These are phyloP conservation scores for Myotis daubentonii DNA, from an alignment of 2,797 vertebrate species.

Conservation along the genomic window DNA sequence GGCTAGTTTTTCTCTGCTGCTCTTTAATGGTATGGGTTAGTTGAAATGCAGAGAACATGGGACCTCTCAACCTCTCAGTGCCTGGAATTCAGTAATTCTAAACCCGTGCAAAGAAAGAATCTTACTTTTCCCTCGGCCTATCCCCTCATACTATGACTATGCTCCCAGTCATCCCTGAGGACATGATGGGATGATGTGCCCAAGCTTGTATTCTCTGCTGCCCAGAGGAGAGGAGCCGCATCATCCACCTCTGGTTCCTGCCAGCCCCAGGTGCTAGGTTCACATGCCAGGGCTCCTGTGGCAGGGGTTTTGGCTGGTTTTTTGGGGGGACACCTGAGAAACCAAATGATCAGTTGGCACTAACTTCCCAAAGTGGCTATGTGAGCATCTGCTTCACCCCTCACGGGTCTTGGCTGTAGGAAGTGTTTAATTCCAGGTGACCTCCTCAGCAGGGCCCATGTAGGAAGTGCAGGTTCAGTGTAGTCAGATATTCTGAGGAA, in stretches of 20 bases:
- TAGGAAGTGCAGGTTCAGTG: background rate
- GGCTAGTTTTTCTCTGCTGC: background rate
- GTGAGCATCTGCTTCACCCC: background rate
- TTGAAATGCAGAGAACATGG: conserved; percentile 19
- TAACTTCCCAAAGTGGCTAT: background rate
- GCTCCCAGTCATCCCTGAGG: background rate
- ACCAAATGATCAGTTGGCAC: background rate
- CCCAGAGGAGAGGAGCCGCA: background rate
- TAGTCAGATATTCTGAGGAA: background rate
- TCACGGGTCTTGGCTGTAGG: background rate
- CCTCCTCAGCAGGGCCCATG: background rate
- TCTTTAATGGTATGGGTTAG: background rate
- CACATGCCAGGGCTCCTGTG: background rate
- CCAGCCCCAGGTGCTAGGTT: background rate
- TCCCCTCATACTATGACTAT: background rate
- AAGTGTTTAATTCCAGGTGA: background rate
- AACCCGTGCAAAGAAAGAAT: background rate
- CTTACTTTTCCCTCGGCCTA: background rate
- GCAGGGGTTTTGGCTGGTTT: background rate
- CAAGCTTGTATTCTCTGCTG: background rate
- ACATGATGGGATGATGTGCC: background rate
- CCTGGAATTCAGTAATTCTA: conserved; percentile 24
- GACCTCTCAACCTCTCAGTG: background rate
- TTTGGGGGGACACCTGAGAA: background rate
- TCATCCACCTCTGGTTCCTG: background rate